Base-by-base conservation (phyloP, 1,140 invertebrate species). In the Teleogryllus occipitalis region DNA sequence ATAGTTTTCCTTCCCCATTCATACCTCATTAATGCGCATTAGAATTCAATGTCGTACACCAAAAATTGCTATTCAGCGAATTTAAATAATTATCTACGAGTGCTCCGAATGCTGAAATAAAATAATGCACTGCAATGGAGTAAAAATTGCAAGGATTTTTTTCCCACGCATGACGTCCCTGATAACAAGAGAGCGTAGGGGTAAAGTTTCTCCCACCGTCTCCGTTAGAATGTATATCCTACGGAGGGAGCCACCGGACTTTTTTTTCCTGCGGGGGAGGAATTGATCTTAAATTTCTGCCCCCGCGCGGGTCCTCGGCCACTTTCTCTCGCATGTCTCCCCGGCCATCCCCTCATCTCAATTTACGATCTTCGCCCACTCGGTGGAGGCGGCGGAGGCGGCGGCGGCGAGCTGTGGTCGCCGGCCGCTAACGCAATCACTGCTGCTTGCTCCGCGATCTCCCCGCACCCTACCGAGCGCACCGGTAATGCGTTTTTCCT, bases 261-360 rank as follows among this genome's bases (percentile, higher is more conserved):
- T 65, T 65, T 65, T 65, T 65, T 54, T 54, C 15, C 54, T 3
- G 54, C 10, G 54, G 54, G 54, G 54, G 54, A 65, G 54, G 18
- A 65, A 65, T 65, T 65, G 54, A 65, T 65, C 54, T 65, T 65
- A 65, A 65, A 65, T 65, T 65, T 65, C 54, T 65, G 54, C 54
- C 18, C 54, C 54, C 10, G 54, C 54, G 54, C 54, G 18, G 54
- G 54, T 14, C 54, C 54, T 65, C 54, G 54, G 54, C 54, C 54
- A 65, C 54, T 65, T 65, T 65, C 54, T 65, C 10, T 14, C 54
- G 54, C 54, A 3, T 18, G 54, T 65, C 54, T 65, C 54, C 54
- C 54, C 18, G 18, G 54, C 54, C 54, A 65, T 65, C 7, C 18
- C 7, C 54, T 65, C 54, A 18, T 65, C 54, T 65, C 54, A 65